Conservation (phyloP, 92 coral and sea anemone species). For the Meandrina meandrites region DNA sequence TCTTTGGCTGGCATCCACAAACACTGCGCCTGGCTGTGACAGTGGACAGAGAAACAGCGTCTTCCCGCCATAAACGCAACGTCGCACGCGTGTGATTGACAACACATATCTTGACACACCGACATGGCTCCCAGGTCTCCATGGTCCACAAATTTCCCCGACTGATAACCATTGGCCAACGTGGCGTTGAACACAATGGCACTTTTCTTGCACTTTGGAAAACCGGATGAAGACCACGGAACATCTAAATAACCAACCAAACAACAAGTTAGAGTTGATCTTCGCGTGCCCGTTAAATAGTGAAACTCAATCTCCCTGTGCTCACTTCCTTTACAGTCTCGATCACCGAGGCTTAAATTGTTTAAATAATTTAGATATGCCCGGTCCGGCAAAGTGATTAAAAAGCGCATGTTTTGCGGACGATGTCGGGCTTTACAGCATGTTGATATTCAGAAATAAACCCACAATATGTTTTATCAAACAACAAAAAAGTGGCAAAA, state of each 20-base stretch:
- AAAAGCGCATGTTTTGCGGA: background rate
- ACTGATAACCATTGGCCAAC: slow-evolving; percentile 61
- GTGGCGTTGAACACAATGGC: slow-evolving; percentile 79
- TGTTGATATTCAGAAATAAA: background rate
- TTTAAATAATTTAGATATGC: background rate
- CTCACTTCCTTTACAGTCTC: background rate
- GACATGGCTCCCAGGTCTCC: slow-evolving; percentile 74
- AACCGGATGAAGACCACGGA: background rate
- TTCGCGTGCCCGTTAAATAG: background rate
- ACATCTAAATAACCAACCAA: background rate
- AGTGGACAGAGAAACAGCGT: slow-evolving; percentile 82
- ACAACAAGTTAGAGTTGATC: background rate
- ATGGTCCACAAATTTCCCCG: slow-evolving; percentile 73
- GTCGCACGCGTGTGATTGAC: slow-evolving; percentile 75
- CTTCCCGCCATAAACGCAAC: slow-evolving; percentile 82
- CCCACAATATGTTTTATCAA: background rate
- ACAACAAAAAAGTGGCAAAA: background rate
- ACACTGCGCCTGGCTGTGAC: slow-evolving; percentile 68
- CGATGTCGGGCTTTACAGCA: too few relatives aligned
- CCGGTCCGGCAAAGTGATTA: background rate
- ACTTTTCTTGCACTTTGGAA: slow-evolving; percentile 55
- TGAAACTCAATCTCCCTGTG: background rate
- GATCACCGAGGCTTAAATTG: background rate
- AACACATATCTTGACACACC: slow-evolving; percentile 75
- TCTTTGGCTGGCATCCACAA: slow-evolving; percentile 68